A percentile compares a stretch with the other conserved stretches of the same genome.
Conservation (phyloP, 1,140 invertebrate genomes). For the Diachasma alloeum region DNA sequence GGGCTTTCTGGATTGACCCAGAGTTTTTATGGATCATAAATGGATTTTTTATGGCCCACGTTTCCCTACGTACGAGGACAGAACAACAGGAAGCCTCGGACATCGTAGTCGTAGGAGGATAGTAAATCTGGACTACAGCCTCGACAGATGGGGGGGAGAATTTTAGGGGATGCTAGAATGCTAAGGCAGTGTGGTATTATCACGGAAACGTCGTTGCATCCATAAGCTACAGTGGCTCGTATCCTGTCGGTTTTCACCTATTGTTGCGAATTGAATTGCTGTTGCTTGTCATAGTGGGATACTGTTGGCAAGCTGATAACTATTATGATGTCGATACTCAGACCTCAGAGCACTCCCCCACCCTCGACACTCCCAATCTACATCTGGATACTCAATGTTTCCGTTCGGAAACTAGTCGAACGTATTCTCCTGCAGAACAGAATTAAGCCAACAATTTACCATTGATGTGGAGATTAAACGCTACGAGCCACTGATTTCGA, state of each 20-base stretch:
- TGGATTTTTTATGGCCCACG: background rate
- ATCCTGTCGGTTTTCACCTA: background rate
- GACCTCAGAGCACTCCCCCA: background rate
- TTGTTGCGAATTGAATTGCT: slow-evolving; percentile 22
- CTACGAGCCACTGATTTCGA: background rate
- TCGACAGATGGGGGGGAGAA: background rate
- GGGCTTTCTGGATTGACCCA: background rate
- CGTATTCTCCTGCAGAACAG: background rate
- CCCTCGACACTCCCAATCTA: background rate
- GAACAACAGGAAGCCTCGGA: background rate
- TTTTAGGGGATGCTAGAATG: background rate
- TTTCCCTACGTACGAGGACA: background rate
- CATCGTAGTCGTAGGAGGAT: background rate
- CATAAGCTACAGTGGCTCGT: background rate
- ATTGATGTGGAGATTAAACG: background rate
- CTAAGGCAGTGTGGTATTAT: background rate
- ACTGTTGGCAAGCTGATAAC: slow-evolving; percentile 17
- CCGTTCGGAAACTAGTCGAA: background rate
- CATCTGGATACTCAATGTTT: background rate
- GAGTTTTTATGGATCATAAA: background rate
- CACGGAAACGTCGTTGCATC: background rate
- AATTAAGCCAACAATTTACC: background rate
- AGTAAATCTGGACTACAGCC: background rate
- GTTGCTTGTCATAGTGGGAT: background rate
- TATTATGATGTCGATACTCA: background rate